Base-by-base conservation (phyloP, 2,113 vertebrate species). In the Anser brachyrhynchus region DNA sequence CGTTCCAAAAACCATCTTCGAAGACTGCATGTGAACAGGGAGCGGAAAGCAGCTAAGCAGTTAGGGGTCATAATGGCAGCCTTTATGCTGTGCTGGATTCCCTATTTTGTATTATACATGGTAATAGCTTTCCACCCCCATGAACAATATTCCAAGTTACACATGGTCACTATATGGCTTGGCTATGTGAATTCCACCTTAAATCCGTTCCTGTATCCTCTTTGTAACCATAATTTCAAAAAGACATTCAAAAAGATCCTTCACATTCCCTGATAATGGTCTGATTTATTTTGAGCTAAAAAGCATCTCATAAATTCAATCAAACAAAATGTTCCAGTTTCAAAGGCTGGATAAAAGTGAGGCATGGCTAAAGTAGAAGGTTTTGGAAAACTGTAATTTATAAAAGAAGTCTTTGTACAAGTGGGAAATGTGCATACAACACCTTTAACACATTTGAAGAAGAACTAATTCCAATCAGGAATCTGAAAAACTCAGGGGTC, bases 151-250 rank as follows among this genome's bases (percentile, higher is more conserved):
- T 61, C 26, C 0, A 87, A 97, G 1, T 96, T 99, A 28, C 99
- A 99, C 92, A 99, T 98, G 98, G 98, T 98, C 95, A 99, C 99
- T 26, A 99, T 99, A 90, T 99, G 99, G 99, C 97, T 99, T 0
- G 99, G 99, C 49, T 99, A 99, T 88, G 96, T 99, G 81, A 99
- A 99, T 97, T 99, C 99, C 72, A 99, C 99, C 2, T 91, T 99
- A 33, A 99, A 99, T 49, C 99, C 99, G 5, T 98, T 99, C 90
- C 99, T 99, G 66, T 99, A 99, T 43, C 99, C 99, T 1, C 97
- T 99, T 41, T 99, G 99, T 91, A 99, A 99, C 29, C 98, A 99
- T 22, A 99, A 99, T 83, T 99, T 99, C 95, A 99, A 99, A 97
- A 98, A 98, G 89, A 98, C 99, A 18, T 99, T 99, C 95, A 99